phyloP scores from a whole-genome alignment of 2,797 vertebrate species.

The Sciurus vulgaris region DNA sequence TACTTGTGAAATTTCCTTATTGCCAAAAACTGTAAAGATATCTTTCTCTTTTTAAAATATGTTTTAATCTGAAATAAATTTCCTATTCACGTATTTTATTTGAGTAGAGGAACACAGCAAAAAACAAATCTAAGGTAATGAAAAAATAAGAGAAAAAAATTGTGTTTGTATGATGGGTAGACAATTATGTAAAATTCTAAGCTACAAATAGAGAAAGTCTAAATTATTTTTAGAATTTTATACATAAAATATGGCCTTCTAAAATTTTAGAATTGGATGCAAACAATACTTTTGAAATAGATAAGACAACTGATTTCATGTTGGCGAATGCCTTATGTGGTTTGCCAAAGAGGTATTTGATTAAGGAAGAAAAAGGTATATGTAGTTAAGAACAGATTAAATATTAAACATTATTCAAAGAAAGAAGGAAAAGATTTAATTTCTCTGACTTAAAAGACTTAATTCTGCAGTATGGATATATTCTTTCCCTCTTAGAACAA shows the following conservation, averaged over 20 bases:
- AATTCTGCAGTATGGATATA: neutral
- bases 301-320: neutral
- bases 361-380: neutral
- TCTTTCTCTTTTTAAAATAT: neutral
- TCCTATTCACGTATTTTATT: neutral
- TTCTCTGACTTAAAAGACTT: neutral
- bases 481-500: constrained; percentile 4
- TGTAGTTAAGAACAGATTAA: constrained; percentile 22
- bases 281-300: neutral
- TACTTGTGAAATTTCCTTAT: neutral
- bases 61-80: neutral
- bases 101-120: neutral
- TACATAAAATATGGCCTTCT: neutral
- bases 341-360: neutral
- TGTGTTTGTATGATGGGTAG: neutral
- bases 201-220: neutral
- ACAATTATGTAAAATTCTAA: neutral
- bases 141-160: neutral
- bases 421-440: constrained; percentile 35
- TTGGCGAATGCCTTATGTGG: neutral
- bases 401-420: neutral
- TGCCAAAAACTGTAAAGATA: neutral
- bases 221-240: neutral
- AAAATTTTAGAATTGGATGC: neutral
- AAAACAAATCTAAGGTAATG: neutral